Base-by-base conservation (phyloP, 2,113 vertebrate genomes). In the Odocoileus hemionus region DNA sequence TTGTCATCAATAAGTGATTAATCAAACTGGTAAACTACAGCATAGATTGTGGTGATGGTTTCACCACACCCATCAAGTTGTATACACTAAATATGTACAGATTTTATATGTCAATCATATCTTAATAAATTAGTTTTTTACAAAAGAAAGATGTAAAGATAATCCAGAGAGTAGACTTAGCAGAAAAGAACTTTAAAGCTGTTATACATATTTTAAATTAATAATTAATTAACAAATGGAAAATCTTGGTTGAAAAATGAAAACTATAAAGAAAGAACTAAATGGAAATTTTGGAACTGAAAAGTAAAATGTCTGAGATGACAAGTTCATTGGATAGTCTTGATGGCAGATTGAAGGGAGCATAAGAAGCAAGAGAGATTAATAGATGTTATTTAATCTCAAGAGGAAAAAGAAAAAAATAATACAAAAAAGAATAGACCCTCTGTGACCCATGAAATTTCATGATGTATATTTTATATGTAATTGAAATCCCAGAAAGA, bases 201-300 rank as follows among this genome's bases (percentile, higher is more conserved):
- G 26, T 43, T 85, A 26, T 39, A 86, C 28, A 13, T 86, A 90
- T 83, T 54, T 84, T 50, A 50, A 50, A 50, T 50, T 50, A 50
- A 13, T 50, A 50, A 83, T 91, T 61, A 92, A 83, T 93, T 57
- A 95, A 58, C 15, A 96, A 54, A 82, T 86, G 33, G 54, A 92
- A 92, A 95, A 76, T 89, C 16, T 84, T 93, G 74, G 28, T n/a
- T 57, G 76, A 88, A 57, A 93, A 96, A 79, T 97, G 16, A 76
- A 86, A 89, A 87, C 14, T 50, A 57, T 84, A 90, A 52, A 88
- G 70, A 94, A 86, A 67, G 23, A 89, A 89, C 39, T 43, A 94
- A 83, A 61, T n/a, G 50, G 58, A 96, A 85, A 82, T 78, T 89
- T 14, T 94, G 86, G 28, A 96, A 92, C 43, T 86, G 17, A 78